Evolutionary conservation across 2,797 vertebrate species (phyloP).

Genomic region (Sebastiscus albofasciatus): DNA sequence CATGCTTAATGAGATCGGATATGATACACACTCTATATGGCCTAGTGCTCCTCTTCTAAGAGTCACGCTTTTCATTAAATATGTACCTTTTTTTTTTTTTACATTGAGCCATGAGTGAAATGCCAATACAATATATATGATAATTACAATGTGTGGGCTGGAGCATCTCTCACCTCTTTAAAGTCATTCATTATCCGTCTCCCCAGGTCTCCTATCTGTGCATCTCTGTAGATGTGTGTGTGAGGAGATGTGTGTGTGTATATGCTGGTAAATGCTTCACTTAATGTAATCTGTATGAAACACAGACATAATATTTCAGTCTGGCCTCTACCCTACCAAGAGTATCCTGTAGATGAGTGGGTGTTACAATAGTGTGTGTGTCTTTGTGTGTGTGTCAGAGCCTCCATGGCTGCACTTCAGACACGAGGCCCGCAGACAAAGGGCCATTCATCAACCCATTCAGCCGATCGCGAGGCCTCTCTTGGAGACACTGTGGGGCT

Average conservation of each 20-base stretch:
- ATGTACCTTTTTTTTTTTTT: constrained; percentile 40
- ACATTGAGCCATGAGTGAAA: constrained; percentile 61
- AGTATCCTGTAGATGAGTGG: constrained; percentile 29
- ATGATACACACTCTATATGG: constrained; percentile 24
- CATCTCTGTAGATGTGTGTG: neutral
- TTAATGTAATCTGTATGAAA: constrained; percentile 47
- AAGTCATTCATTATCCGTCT: constrained; percentile 65
- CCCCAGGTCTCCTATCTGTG: constrained; percentile 22
- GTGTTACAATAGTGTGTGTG: constrained; percentile 10
- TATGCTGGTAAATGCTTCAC: constrained; percentile 33
- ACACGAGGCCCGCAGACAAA: constrained; percentile 71
- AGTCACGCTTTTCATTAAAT: constrained; percentile 66
- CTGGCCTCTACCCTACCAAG: constrained; percentile 26
- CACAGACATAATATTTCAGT: constrained; percentile 31
- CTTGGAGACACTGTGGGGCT: constrained; percentile 66
- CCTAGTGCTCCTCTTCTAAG: constrained; percentile 23
- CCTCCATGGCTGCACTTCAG: constrained; percentile 67
- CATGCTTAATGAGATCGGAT: constrained; percentile 59
- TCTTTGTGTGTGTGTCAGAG: constrained; percentile 24
- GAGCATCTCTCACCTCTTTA: constrained; percentile 57
- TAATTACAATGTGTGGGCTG: constrained; percentile 63
- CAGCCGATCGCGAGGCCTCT: constrained; percentile 38
- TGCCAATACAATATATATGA: constrained; percentile 77
- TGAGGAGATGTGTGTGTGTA: neutral
- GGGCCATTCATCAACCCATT: constrained; percentile 64